Conservation (phyloP, 2,113 vertebrate species). For the Brienomyrus longianalis region DNA sequence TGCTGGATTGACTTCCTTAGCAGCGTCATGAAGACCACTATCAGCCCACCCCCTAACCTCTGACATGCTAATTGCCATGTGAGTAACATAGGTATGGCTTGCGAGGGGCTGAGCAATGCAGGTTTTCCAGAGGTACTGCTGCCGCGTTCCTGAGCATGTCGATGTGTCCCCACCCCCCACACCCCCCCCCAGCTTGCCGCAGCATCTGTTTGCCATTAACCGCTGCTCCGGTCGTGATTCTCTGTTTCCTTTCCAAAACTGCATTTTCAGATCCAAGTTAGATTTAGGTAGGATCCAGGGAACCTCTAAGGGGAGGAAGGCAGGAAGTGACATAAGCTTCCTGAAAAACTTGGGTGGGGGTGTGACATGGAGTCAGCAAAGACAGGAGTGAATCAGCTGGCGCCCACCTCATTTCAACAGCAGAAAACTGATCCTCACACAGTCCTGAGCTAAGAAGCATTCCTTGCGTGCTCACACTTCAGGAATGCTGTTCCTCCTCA, state of each 20-base stretch:
- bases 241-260: neutral
- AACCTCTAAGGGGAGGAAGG: neutral
- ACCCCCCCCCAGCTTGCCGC: neutral
- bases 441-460: neutral
- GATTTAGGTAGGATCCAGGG: neutral
- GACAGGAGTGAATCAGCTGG: neutral
- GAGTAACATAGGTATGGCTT: neutral
- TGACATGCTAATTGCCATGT: neutral
- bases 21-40: neutral
- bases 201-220: constrained; percentile 13
- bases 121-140: neutral
- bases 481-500: neutral
- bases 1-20: too few relatives aligned
- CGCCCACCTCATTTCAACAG: neutral
- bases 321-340: neutral
- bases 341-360: neutral
- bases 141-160: neutral
- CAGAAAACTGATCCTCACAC: neutral
- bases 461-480: too few relatives aligned
- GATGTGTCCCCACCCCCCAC: neutral
- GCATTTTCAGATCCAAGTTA: neutral
- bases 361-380: neutral
- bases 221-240: neutral
- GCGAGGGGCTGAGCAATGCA: neutral
- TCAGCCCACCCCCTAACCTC: neutral